Evolutionary conservation across 2,113 vertebrate species (phyloP), one percentile per base, ranked within the genome.

Genomic region (Hiodon alosoides): DNA sequence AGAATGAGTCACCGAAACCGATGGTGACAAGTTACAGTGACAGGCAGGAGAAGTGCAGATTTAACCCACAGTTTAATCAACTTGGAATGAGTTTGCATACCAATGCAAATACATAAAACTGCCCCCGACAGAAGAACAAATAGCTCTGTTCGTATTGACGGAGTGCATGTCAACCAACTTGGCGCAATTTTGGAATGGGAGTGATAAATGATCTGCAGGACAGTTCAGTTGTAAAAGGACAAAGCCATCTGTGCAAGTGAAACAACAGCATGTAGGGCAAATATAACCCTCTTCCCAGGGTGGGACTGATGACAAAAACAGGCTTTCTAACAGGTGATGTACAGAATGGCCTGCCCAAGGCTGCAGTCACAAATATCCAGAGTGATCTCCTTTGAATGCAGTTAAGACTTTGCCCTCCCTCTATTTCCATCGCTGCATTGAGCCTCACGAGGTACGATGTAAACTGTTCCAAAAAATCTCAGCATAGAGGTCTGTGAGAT

Each of bases 291-390:
- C 74, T 79, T 78, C 79, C 75, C 81, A 71, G 57, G 72, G 79
- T 74, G 74, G 61, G 48, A 5, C 75, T 85, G 80, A 89, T 84
- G 85, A 80, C 77, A 77, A 81, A 86, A 87, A 81, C 86, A 87
- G 79, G 70, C 83, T 85, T 85, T 84, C 81, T 76, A 80, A 76
- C 72, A 9, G 14, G 7, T 59, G 47, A 73, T 50, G 64, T 7
- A 55, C 50, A 75, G 51, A 47, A 58, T 78, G 72, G 69, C 74
- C 76, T 83, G 78, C 71, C 77, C 69, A 59, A 31, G 31, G 68
- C 47, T 4, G 31, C 7, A 10, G 55, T 72, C 31, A 16, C 7
- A 76, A 77, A 83, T 67, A 48, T 66, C 17, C 78, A 72, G 81
- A 71, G 67, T 68, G 73, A 57, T 74, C 73, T 79, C 71, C 78